phyloP scores from a whole-genome alignment of 2,888 invertebrate genomes.

The Magallana nippona region DNA sequence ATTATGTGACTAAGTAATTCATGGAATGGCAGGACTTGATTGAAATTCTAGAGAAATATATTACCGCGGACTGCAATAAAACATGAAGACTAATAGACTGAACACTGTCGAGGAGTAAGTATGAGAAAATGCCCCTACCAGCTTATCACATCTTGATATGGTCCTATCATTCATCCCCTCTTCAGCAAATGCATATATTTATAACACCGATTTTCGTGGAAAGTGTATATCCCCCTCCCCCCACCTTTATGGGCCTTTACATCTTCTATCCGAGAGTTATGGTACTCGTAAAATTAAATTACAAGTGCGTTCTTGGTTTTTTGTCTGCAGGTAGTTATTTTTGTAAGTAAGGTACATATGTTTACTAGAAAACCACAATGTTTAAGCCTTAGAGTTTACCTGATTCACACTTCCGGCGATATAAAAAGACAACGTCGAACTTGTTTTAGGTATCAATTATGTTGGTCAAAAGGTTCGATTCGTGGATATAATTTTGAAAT shows the following conservation, averaged over 20 bases:
- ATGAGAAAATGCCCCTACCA: background rate
- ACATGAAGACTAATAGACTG: constrained; percentile 14
- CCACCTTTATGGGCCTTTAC: too few species aligned
- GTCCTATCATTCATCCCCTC: too few species aligned
- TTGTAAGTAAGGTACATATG: too few species aligned
- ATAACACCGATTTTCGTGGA: too few species aligned
- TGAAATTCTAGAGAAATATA: background rate
- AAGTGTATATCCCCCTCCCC: too few species aligned
- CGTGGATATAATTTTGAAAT: background rate
- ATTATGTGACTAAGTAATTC: background rate
- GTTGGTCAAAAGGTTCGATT: background rate
- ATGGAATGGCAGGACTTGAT: background rate
- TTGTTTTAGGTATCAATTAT: constrained; percentile 7
- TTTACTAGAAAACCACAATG: too few species aligned
- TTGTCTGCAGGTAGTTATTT: too few species aligned
- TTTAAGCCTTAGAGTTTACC: background rate
- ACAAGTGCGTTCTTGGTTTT: too few species aligned
- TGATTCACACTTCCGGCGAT: background rate
- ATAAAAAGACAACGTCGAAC: background rate
- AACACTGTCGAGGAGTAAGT: background rate
- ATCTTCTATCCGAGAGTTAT: too few species aligned
- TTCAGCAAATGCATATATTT: too few species aligned
- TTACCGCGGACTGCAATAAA: background rate
- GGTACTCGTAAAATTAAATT: too few species aligned
- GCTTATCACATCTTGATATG: background rate